These are phyloP conservation scores for Pangasius larnaudii DNA, from an alignment of 2,797 vertebrate genomes.

Conservation along the genomic window DNA sequence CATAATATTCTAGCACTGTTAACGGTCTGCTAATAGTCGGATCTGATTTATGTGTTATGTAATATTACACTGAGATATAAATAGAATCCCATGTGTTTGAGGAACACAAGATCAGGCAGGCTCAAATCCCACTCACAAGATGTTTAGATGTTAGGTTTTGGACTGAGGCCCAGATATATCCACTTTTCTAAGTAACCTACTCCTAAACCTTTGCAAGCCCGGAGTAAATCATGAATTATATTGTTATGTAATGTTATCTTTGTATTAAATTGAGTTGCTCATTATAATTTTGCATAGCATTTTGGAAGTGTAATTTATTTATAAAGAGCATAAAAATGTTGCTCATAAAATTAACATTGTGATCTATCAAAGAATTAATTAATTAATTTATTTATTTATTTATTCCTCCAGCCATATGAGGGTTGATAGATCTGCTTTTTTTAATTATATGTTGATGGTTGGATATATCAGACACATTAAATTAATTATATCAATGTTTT, in stretches of 20 bases:
- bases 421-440: neutral
- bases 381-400: too few relatives aligned
- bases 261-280: neutral
- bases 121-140: slow-evolving; percentile 39
- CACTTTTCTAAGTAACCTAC: slow-evolving; percentile 7
- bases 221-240: neutral
- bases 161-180: slow-evolving; percentile 6
- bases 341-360: neutral
- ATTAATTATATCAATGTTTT: neutral
- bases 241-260: neutral
- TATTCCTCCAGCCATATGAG: neutral
- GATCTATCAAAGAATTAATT: neutral
- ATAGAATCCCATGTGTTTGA: slow-evolving; percentile 38
- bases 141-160: slow-evolving; percentile 30
- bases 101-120: slow-evolving; percentile 18
- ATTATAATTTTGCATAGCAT: neutral
- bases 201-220: slow-evolving; percentile 7
- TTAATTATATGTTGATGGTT: neutral
- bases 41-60: slow-evolving; percentile 22
- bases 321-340: neutral
- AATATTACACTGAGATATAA: slow-evolving; percentile 41
- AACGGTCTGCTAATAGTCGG: slow-evolving; percentile 22
- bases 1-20: slow-evolving; percentile 21
- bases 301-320: neutral
- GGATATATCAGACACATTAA: neutral